Conservation (phyloP, 2,113 vertebrate genomes). For the Otus sunia region DNA sequence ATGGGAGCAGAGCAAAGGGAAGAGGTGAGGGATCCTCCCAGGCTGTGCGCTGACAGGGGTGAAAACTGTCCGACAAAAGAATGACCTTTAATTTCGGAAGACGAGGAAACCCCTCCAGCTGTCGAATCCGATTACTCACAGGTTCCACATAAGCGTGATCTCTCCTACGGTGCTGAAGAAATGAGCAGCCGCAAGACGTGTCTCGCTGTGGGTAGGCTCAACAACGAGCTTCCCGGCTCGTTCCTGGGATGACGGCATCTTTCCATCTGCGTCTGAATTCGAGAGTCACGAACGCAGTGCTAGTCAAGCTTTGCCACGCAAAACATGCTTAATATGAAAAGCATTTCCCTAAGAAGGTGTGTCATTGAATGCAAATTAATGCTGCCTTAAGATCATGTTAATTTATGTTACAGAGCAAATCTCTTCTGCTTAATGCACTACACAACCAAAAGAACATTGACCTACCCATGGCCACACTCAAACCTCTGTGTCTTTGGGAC, state of each 20-base stretch:
- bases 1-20: not conserved
- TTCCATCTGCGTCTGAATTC: constrained; percentile 2
- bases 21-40: not conserved
- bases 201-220: constrained; percentile 11
- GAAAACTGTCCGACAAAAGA: not conserved
- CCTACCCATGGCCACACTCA: not conserved
- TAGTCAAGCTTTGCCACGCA: not conserved
- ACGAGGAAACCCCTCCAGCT: not conserved
- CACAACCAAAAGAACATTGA: not conserved
- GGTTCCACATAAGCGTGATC: not conserved
- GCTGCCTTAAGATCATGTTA: not conserved
- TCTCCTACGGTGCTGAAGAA: not conserved
- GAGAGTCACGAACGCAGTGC: not conserved
- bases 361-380: not conserved
- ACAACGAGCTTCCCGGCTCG: accelerated
- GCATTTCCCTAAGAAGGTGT: not conserved
- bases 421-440: not conserved
- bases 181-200: constrained; percentile 6
- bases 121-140: not conserved
- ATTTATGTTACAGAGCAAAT: not conserved
- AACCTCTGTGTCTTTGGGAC: not conserved
- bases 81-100: not conserved
- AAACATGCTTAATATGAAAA: not conserved
- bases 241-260: not conserved
- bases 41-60: not conserved